phyloP scores from a whole-genome alignment of 2,888 invertebrate species.

The Yponomeuta evonymella region DNA sequence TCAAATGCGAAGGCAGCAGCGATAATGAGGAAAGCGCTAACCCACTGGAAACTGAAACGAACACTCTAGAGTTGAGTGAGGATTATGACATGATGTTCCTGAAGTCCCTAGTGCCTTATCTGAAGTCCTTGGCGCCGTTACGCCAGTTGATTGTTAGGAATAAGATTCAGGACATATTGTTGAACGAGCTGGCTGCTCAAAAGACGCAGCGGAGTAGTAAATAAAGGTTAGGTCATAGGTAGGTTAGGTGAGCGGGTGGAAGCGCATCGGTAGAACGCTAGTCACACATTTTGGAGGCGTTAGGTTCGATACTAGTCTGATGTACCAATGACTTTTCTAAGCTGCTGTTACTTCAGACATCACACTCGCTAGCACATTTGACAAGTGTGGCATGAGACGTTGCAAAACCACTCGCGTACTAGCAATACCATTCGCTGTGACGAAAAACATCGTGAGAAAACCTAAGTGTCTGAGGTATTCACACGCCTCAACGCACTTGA shows the following conservation, averaged over 20 bases:
- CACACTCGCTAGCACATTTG: no score
- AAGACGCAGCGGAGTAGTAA: not conserved
- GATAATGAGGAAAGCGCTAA: not conserved
- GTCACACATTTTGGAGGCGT: no score
- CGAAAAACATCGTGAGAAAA: no score
- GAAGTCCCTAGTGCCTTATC: constrained; percentile 46
- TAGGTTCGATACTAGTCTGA: no score
- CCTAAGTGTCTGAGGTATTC: no score
- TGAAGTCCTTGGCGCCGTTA: constrained; percentile 40
- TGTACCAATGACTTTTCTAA: no score
- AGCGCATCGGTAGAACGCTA: no score
- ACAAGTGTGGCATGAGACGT: no score
- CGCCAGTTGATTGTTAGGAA: constrained; percentile 45
- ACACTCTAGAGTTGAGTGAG: constrained; percentile 23
- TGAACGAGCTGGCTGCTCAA: constrained; percentile 31
- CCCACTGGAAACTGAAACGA: not conserved
- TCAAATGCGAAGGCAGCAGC: not conserved
- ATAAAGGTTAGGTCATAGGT: not conserved
- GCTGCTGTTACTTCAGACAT: no score
- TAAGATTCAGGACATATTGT: constrained; percentile 48
- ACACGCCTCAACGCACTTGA: no score
- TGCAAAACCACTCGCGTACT: no score
- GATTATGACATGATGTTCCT: constrained; percentile 50
- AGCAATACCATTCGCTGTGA: no score
- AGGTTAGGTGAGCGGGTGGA: not conserved